Evolutionary conservation across 2,113 vertebrate genomes (phyloP).

Genomic region (Datnioides undecimradiatus): DNA sequence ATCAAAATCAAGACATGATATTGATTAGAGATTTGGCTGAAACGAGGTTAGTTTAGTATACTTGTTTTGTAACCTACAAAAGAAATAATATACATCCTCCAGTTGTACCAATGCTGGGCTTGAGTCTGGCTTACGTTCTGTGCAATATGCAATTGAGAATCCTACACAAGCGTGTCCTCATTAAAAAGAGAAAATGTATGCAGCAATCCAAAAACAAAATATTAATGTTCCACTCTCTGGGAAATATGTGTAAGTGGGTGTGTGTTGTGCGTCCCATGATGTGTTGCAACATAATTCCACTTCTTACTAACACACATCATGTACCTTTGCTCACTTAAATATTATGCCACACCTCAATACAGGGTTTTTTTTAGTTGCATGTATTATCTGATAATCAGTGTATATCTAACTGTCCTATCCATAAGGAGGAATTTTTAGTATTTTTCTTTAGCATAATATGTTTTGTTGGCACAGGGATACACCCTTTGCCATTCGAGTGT

Average conservation of each 20-base stretch:
- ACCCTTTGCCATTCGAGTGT: not conserved
- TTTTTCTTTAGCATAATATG: not conserved
- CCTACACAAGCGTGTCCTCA: too few relatives aligned
- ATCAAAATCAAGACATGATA: not conserved
- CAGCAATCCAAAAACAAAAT: not conserved
- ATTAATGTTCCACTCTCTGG: not conserved
- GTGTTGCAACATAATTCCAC: not conserved
- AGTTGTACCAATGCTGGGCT: not conserved
- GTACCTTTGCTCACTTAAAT: not conserved
- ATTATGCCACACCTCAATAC: not conserved
- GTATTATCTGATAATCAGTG: not conserved
- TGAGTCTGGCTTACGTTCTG: not conserved
- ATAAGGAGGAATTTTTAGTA: not conserved
- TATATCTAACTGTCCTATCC: not conserved
- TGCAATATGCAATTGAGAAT: not conserved
- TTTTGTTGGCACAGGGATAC: not conserved
- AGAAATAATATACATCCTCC: not conserved
- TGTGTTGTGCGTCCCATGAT: not conserved
- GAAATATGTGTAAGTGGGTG: not conserved
- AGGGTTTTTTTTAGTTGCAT: not conserved
- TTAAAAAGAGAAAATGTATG: not conserved
- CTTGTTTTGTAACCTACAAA: not conserved
- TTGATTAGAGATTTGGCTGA: not conserved
- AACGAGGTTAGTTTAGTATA: not conserved
- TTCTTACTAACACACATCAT: not conserved